phyloP scores from a whole-genome alignment of 2,113 vertebrate genomes.

The Phrynosoma platyrhinos region DNA sequence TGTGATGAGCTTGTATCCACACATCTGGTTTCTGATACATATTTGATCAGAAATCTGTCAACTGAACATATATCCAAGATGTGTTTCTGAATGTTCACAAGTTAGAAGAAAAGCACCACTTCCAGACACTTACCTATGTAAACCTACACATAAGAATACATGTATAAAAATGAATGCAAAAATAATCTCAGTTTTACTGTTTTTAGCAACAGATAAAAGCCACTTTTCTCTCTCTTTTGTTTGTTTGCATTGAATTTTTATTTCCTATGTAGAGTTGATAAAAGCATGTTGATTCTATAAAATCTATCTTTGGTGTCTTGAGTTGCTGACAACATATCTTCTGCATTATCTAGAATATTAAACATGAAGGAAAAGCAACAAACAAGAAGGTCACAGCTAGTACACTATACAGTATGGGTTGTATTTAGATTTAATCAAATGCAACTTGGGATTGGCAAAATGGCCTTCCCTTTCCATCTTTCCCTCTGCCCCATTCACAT shows the following conservation, averaged over 20 bases:
- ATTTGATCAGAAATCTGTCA: neutral
- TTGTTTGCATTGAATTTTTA: neutral
- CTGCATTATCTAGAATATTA: neutral
- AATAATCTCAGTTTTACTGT: conserved; percentile 3
- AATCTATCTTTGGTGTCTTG: neutral
- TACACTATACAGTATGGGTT: neutral
- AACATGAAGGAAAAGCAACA: neutral
- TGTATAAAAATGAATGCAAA: conserved; percentile 20
- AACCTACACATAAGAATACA: neutral
- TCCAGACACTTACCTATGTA: neutral
- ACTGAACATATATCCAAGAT: neutral
- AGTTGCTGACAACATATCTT: neutral
- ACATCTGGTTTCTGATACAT: neutral
- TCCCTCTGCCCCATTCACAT: neutral
- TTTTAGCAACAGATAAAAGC: neutral
- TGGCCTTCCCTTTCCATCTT: neutral
- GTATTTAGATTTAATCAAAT: neutral
- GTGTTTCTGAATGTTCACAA: neutral
- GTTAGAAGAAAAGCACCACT: neutral
- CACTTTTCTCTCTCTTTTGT: neutral
- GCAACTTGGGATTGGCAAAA: neutral
- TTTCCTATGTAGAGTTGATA: neutral
- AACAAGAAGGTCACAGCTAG: neutral
- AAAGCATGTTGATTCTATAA: conserved; percentile 4
- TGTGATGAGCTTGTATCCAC: neutral